Percentiles rank a stretch among this genome's conserved stretches.
phyloP scores from a whole-genome alignment of 2,113 vertebrate species.

The Pygathrix nemaeus region DNA sequence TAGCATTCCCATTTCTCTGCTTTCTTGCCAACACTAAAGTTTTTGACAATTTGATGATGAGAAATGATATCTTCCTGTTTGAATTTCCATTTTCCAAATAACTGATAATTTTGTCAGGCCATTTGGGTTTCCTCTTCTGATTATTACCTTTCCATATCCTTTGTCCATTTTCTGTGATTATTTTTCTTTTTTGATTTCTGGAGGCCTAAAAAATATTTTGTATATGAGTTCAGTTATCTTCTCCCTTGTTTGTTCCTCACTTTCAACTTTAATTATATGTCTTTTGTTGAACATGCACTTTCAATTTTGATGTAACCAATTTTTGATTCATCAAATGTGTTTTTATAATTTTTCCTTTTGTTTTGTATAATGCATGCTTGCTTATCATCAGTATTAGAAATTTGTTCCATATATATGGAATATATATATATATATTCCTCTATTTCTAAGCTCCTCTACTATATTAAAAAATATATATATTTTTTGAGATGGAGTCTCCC shows the following conservation, averaged over 20 bases:
- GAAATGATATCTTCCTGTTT: neutral
- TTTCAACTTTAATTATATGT: neutral
- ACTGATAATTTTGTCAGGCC: neutral
- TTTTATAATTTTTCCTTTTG: neutral
- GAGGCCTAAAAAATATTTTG: neutral
- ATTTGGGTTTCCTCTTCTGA: neutral
- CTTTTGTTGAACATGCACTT: neutral
- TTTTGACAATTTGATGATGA: neutral
- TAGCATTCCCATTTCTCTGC: neutral
- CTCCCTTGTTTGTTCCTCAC: neutral
- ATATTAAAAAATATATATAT: no score
- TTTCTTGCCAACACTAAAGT: neutral
- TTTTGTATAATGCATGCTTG: neutral
- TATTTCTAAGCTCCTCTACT: no score
- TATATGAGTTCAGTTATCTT: neutral
- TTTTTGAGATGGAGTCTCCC: no score
- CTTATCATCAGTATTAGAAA: neutral
- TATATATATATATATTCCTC: no score
- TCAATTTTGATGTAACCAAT: neutral
- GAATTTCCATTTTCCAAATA: neutral
- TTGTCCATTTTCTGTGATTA: neutral
- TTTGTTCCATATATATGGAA: neutral
- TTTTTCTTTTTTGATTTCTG: neutral
- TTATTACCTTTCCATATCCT: neutral
- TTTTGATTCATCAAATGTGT: neutral